Percentiles rank a stretch among this genome's conserved stretches.
These are phyloP conservation scores for Cranoglanis bouderius DNA, from an alignment of 2,113 vertebrate species.

Conservation along the genomic window DNA sequence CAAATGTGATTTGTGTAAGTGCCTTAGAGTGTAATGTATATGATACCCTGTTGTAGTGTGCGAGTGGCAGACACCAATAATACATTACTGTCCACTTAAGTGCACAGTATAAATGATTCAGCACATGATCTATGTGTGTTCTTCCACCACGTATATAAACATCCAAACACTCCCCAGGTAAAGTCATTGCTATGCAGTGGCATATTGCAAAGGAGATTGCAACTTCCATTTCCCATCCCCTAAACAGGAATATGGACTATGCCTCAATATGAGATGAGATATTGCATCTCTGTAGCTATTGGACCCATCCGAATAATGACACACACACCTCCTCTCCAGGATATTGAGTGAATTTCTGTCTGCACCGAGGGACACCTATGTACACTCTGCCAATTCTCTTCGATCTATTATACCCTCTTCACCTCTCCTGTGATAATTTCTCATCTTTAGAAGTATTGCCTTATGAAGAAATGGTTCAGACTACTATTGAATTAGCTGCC, in stretches of 20 bases:
- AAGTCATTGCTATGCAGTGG: not conserved
- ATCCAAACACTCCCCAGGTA: not conserved
- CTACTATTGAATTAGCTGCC: slow-evolving; percentile 52
- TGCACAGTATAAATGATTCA: not conserved
- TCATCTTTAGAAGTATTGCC: slow-evolving; percentile 48
- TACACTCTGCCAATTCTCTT: slow-evolving; percentile 54
- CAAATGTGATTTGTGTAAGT: not conserved
- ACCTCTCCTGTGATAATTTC: slow-evolving; percentile 50
- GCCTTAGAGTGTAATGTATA: not conserved
- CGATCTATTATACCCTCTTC: slow-evolving; percentile 52
- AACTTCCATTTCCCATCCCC: not conserved
- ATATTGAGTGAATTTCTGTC: slow-evolving; percentile 42
- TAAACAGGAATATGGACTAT: not conserved
- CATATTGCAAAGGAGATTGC: not conserved
- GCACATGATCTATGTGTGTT: not conserved
- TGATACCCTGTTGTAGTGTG: not conserved
- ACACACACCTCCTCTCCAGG: slow-evolving; percentile 6
- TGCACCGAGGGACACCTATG: slow-evolving; percentile 51
- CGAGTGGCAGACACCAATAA: not conserved
- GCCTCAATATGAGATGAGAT: slow-evolving; percentile 15
- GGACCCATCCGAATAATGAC: not conserved
- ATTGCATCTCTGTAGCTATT: not conserved
- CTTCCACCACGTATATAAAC: not conserved
- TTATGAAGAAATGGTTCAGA: slow-evolving; percentile 50
- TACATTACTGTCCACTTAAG: not conserved